Base-by-base conservation (phyloP, 2,888 invertebrate genomes). In the Napeogenes inachia region DNA sequence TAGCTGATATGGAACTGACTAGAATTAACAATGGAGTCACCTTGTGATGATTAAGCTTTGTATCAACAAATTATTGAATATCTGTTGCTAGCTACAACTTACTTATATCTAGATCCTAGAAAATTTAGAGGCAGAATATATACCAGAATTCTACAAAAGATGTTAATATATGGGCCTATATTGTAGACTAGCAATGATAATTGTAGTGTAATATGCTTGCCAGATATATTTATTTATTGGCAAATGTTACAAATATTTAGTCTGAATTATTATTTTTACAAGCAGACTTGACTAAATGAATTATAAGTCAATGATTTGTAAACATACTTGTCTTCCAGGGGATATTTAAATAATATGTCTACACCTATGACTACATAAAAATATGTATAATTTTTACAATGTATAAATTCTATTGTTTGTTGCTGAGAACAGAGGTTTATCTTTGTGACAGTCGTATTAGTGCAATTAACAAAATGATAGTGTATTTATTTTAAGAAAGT, bases 1-100 rank as follows among this genome's bases (percentile, higher is more conserved):
- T 92, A 30, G 92, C 91, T 45, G 89, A 92, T 74, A 92, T 92
- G 92, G 92, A 92, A 80, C 85, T 92, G 75, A 88, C 82, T 82
- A 91, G 88, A 81, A 88, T 92, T 77, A 92, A 91, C 76, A 89
- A 85, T 82, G 85, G 84, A 72, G 75, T 81, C 73, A 75, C 79
- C 71, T 79, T 85, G 82, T 88, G 82, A 87, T 76, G 67, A 62
- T 63, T 62, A 63, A 67, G 30, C 61, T 63, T 72, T 72, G 72
- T 60, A 38, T 47, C 5, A 13, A 35, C 4, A 45, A 12, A 35
- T 54, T 38, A 13, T n/a, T 50, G 38, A 54, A 21, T 21, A 12
- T 50, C n/a, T 62, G 59, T 45, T 45, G 33, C 45, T 55, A 38
- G 47, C 12, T 47, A 54, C 57, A 56, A 59, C n/a, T 47, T 32